Evolutionary conservation across 2,888 invertebrate species (phyloP), one percentile per base, ranked within the genome.

Genomic region (Phortica magna): DNA sequence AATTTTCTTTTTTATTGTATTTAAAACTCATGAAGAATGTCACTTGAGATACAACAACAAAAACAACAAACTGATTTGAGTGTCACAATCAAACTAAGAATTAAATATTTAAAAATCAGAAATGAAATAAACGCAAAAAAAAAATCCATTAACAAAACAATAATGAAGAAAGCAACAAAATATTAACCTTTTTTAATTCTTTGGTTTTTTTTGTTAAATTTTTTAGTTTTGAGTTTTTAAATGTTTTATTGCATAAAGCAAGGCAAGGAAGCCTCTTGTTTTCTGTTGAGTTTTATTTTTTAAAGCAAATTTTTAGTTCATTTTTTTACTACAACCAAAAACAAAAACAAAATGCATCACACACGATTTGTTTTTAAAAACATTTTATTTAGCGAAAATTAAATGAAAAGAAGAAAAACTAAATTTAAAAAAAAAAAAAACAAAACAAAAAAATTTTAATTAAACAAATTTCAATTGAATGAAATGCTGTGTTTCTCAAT

Each of bases 401-500:
- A 78, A 79, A 80, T 72, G 1, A 48, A 76, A 82, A 81, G 77
- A 78, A 76, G n/a, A 65, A 76, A 79, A 76, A 75, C 78, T 78
- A 78, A 76, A 82, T 83, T 81, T 82, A 81, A 82, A 74, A 76
- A 77, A 41, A n/a, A 65, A 43, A 85, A 81, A 79, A 84, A 85
- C 83, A 82, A 81, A 74, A 77, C 78, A 80, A 79, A 41, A 73
- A 74, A 76, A 79, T 42, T 67, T 42, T 42, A 55, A 71, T 53
- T 71, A 71, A 55, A 42, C 17, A 67, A 71, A 71, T 22, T 31
- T 67, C 39, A 80, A 76, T 76, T 70, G 76, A 83, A 84, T 48
- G 48, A 83, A 87, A 88, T 90, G 90, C 90, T 90, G 90, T 91
- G 90, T 90, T 90, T 90, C 90, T 90, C 90, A 90, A 91, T 90